These are phyloP conservation scores for Mya arenaria DNA, from an alignment of 1,140 invertebrate genomes.

Conservation along the genomic window DNA sequence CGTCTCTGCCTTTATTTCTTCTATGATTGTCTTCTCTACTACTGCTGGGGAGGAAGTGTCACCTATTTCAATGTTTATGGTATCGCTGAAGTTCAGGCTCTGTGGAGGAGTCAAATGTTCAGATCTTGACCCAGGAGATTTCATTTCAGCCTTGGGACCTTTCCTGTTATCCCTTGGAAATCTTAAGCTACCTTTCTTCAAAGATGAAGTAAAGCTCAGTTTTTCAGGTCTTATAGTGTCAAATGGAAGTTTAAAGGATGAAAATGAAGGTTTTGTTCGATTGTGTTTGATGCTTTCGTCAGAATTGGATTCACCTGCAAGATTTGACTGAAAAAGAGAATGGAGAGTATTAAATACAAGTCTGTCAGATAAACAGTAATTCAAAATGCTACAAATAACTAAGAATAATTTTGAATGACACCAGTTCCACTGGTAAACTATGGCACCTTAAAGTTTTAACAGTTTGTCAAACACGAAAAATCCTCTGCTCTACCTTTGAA, in stretches of 20 bases:
- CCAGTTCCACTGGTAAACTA: no score
- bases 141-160: conserved; percentile 32
- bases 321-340: conserved; percentile 33
- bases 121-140: conserved; percentile 37
- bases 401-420: no score
- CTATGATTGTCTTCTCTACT: conserved; percentile 80
- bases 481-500: conserved; percentile 48
- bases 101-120: conserved; percentile 74
- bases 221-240: conserved; percentile 57
- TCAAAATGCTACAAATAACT: no score
- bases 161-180: conserved; percentile 62
- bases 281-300: conserved; percentile 2
- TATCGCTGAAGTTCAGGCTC: conserved; percentile 77
- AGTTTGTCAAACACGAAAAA: neutral
- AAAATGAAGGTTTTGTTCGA: conserved; percentile 34
- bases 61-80: conserved; percentile 79
- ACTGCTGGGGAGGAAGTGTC: conserved; percentile 79
- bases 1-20: conserved; percentile 82
- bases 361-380: no score
- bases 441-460: no score
- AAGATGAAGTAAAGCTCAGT: conserved; percentile 36
- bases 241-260: conserved; percentile 51
- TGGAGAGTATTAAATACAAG: no score
- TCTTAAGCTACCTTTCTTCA: conserved; percentile 55
- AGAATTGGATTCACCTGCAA: neutral